These are phyloP conservation scores for Cecropterus lyciades DNA, from an alignment of 1,140 invertebrate species.

Conservation along the genomic window DNA sequence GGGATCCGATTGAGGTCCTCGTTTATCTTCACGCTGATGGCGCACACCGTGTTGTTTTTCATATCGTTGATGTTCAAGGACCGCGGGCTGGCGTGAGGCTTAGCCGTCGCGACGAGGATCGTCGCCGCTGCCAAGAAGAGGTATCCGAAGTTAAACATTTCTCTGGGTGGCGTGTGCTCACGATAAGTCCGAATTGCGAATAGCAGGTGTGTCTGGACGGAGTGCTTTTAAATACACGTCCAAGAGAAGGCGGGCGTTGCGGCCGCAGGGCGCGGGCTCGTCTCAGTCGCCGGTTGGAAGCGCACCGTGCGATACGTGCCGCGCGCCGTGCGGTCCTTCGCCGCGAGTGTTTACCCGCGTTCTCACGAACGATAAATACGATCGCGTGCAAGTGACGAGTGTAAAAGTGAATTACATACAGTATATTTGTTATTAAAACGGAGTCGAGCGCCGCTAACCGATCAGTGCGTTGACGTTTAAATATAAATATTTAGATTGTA, in stretches of 20 bases:
- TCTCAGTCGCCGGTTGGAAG: constrained; percentile 6
- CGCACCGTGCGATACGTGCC: constrained; percentile 11
- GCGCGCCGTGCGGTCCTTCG: neutral
- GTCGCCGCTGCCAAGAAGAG: constrained; percentile 28
- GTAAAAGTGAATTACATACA: too few species aligned
- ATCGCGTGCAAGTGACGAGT: too few species aligned
- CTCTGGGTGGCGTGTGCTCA: constrained; percentile 44
- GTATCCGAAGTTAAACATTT: constrained; percentile 30
- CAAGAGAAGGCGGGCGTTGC: constrained; percentile 2
- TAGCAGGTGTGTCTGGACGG: constrained; percentile 44
- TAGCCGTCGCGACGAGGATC: constrained; percentile 18
- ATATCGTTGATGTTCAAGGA: constrained; percentile 50
- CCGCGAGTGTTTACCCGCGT: too few species aligned
- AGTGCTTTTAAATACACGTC: constrained; percentile 21
- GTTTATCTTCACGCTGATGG: constrained; percentile 58
- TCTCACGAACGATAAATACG: too few species aligned
- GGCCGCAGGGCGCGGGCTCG: constrained; percentile 1
- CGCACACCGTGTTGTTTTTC: constrained; percentile 65
- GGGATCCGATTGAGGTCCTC: constrained; percentile 57
- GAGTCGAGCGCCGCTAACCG: too few species aligned
- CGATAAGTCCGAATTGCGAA: constrained; percentile 52
- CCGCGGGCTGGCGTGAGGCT: constrained; percentile 22
- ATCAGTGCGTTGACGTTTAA: too few species aligned
- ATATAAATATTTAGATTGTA: too few species aligned
- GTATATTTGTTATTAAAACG: too few species aligned